These are phyloP conservation scores for Lithophane semibrunnea DNA, from an alignment of 2,888 invertebrate genomes.

Conservation along the genomic window DNA sequence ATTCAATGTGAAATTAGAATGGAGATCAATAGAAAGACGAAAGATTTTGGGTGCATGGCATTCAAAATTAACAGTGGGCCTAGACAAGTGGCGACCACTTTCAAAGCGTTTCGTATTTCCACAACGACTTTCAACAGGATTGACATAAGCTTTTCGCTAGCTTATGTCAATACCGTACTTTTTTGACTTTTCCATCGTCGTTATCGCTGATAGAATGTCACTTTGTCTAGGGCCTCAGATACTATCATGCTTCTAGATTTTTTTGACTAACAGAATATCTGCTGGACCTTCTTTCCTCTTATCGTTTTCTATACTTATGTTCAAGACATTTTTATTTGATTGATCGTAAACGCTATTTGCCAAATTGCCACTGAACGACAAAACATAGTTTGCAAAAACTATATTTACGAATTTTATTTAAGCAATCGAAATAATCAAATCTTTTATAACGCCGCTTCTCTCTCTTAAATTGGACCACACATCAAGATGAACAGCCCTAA, in stretches of 20 bases:
- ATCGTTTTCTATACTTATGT: neutral
- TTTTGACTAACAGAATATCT: too few relatives aligned
- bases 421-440: neutral
- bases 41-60: neutral
- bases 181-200: neutral
- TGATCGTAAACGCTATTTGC: neutral
- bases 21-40: neutral
- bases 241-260: too few relatives aligned
- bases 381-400: neutral
- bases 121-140: neutral
- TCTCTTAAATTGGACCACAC: constrained; percentile 61
- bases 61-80: neutral
- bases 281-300: too few relatives aligned
- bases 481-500: constrained; percentile 70
- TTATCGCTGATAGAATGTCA: neutral
- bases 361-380: neutral
- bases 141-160: neutral
- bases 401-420: neutral
- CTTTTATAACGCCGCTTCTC: neutral
- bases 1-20: constrained; percentile 4
- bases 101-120: neutral
- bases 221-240: neutral
- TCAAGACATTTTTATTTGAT: neutral
- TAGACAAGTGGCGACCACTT: neutral
- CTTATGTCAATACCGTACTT: neutral